These are phyloP conservation scores for Strigamia crassipes DNA, from an alignment of 2,888 invertebrate genomes.

Conservation along the genomic window DNA sequence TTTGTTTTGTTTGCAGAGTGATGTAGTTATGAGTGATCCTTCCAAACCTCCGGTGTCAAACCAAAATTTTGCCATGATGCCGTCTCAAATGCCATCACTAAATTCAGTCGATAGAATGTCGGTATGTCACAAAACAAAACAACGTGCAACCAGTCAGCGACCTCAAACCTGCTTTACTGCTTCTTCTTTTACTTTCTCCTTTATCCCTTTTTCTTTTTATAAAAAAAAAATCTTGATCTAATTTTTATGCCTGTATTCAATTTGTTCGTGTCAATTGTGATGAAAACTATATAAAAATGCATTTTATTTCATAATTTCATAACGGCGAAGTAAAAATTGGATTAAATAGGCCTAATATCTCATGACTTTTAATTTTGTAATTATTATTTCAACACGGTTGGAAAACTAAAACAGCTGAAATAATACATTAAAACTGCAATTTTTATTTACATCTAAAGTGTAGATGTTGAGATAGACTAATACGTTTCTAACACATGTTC, in stretches of 20 bases:
- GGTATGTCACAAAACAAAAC: neutral
- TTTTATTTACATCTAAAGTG: neutral
- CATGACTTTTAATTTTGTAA: too few relatives aligned
- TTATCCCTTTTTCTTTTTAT: too few relatives aligned
- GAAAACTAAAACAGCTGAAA: neutral
- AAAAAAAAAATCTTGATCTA: too few relatives aligned
- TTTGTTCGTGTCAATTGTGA: too few relatives aligned
- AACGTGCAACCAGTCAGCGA: neutral
- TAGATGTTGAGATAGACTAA: neutral
- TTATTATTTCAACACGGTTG: too few relatives aligned
- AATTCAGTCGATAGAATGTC: constrained; percentile 39
- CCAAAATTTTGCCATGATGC: constrained; percentile 46
- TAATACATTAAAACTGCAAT: neutral
- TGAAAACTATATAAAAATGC: too few relatives aligned
- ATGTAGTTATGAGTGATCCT: constrained; percentile 47
- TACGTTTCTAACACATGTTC: too few relatives aligned
- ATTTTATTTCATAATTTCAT: too few relatives aligned
- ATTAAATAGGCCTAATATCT: too few relatives aligned
- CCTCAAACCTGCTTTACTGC: neutral
- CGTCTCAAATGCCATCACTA: constrained; percentile 43
- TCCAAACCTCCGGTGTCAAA: constrained; percentile 44
- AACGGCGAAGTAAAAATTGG: too few relatives aligned
- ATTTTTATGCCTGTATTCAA: too few relatives aligned
- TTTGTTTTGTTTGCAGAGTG: constrained; percentile 36
- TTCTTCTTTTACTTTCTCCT: too few relatives aligned